Conservation (phyloP, 1,140 invertebrate genomes). For the Platyscapa corneri region DNA sequence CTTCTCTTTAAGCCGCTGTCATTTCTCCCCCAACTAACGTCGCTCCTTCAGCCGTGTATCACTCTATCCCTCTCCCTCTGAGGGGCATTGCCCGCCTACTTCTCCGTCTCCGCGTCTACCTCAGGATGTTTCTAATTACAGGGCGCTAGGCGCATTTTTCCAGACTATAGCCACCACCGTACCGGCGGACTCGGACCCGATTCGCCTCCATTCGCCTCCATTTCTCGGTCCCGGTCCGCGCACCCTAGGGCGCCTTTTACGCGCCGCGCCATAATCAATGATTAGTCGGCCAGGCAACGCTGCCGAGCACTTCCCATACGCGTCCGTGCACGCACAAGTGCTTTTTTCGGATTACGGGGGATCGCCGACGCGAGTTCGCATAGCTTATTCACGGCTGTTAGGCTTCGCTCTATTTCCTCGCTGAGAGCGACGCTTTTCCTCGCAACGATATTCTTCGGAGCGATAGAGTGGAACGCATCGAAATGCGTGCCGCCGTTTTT, state of each 20-base stretch:
- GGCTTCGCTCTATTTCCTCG: too few relatives aligned
- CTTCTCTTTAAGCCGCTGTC: conserved; percentile 36
- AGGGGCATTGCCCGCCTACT: background rate
- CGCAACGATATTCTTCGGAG: too few relatives aligned
- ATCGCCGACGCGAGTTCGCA: too few relatives aligned
- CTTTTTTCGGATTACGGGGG: too few relatives aligned
- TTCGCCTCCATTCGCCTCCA: background rate
- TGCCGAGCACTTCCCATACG: background rate
- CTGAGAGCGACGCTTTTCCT: too few relatives aligned
- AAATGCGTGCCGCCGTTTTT: background rate
- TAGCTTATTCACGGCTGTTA: too few relatives aligned
- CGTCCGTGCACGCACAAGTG: too few relatives aligned
- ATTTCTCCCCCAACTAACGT: background rate
- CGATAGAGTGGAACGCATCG: too few relatives aligned
- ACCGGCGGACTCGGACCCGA: background rate
- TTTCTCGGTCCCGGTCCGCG: background rate
- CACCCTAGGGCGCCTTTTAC: background rate
- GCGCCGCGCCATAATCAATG: conserved; percentile 2
- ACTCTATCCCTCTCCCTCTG: conserved; percentile 3
- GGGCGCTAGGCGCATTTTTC: conserved; percentile 20
- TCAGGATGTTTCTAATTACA: conserved; percentile 39
- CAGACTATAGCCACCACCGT: too few relatives aligned
- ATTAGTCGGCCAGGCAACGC: background rate
- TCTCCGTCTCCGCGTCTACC: background rate
- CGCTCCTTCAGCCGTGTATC: background rate